A percentile compares a stretch with the other conserved stretches of the same genome.
phyloP scores from a whole-genome alignment of 2,888 invertebrate species.

The Tachystola acroxantha region DNA sequence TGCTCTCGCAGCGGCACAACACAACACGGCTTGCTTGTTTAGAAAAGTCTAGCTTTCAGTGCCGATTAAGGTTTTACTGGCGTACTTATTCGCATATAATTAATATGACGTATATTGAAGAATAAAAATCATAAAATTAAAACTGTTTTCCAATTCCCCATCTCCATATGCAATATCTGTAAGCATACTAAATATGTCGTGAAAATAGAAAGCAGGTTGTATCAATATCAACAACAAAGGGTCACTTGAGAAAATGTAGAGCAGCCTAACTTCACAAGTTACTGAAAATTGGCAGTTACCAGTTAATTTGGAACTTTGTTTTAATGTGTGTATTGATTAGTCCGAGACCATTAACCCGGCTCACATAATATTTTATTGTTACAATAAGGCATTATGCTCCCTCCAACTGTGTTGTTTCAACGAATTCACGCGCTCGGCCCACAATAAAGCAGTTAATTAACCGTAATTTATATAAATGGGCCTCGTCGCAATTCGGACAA shows the following conservation, averaged over 20 bases:
- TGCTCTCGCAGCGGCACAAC: conserved; percentile 22
- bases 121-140: too few species aligned
- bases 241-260: background rate
- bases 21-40: conserved; percentile 3
- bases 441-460: conserved; percentile 64
- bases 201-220: too few species aligned
- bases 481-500: conserved; percentile 52
- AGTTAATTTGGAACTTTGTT: background rate
- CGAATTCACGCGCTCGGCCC: conserved; percentile 52
- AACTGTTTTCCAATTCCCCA: too few species aligned
- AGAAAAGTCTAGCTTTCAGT: conserved; percentile 6
- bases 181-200: too few species aligned
- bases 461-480: conserved; percentile 64
- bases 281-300: background rate
- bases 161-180: too few species aligned
- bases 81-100: too few species aligned
- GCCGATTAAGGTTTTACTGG: conserved; percentile 2
- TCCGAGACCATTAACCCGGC: conserved; percentile 17
- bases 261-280: background rate
- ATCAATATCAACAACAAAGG: too few species aligned
- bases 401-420: conserved; percentile 47
- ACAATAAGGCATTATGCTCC: conserved; percentile 34
- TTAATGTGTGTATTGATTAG: conserved; percentile 11
- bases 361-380: conserved; percentile 43
- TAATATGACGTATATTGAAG: too few species aligned